Evolutionary conservation across 1,140 invertebrate species (phyloP).

Genomic region (Oreohelix idahoensis): DNA sequence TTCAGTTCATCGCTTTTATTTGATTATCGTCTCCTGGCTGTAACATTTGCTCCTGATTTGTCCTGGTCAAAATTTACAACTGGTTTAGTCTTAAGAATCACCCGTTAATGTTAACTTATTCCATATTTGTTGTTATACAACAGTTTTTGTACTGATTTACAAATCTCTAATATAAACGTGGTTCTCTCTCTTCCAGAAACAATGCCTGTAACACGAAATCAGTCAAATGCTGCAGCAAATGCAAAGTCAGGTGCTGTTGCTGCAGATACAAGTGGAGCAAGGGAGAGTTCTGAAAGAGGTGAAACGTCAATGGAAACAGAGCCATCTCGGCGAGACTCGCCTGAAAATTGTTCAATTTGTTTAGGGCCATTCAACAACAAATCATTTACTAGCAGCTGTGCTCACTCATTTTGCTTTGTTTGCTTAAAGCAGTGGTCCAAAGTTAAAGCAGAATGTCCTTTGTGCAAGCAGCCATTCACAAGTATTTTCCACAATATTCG

Average conservation of each 20-base stretch:
- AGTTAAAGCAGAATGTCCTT: constrained; percentile 92
- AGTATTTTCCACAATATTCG: constrained; percentile 93
- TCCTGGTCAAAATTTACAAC: no score
- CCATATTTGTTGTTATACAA: no score
- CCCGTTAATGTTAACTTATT: no score
- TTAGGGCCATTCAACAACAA: constrained; percentile 88
- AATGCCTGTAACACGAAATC: constrained; percentile 37
- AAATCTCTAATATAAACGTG: no score
- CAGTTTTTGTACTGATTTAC: no score
- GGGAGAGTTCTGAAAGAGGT: constrained; percentile 1
- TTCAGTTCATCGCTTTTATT: no score
- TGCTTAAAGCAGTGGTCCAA: constrained; percentile 96
- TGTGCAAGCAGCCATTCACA: constrained; percentile 92
- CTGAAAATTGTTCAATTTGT: constrained; percentile 88
- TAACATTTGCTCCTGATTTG: no score
- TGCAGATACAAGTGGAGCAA: background rate
- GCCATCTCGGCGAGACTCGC: constrained; percentile 49
- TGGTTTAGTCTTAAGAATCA: no score
- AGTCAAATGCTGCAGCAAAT: constrained; percentile 4
- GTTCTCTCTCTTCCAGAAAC: background rate
- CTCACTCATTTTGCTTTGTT: constrained; percentile 94
- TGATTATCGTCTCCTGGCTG: no score
- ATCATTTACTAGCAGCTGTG: constrained; percentile 91
- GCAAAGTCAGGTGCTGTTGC: background rate
- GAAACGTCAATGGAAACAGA: constrained; percentile 24